Evolutionary conservation across 2,797 vertebrate species (phyloP).

Genomic region (Esox masquinongy): DNA sequence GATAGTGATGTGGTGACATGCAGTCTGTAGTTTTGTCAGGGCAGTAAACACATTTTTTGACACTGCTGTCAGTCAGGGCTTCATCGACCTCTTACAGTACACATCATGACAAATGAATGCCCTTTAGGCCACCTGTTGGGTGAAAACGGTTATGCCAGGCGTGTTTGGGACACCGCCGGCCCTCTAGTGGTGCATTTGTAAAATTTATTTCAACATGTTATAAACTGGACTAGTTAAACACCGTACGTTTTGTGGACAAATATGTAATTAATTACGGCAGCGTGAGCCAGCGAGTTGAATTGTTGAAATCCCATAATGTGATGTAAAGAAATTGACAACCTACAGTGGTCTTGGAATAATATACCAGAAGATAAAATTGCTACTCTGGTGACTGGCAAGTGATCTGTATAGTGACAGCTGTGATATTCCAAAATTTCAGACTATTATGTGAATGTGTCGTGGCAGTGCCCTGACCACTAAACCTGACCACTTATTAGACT

Average conservation of each 20-base stretch:
- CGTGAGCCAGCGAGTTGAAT: background rate
- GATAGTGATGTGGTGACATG: slow-evolving; percentile 4
- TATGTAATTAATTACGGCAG: background rate
- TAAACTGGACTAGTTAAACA: background rate
- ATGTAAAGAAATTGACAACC: background rate
- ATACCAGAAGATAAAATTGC: background rate
- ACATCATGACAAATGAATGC: slow-evolving; percentile 13
- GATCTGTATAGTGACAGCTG: background rate
- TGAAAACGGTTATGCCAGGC: slow-evolving; percentile 4
- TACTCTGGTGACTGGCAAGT: background rate
- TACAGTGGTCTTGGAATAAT: background rate
- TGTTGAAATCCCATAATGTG: background rate
- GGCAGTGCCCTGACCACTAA: background rate
- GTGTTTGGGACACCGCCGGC: background rate
- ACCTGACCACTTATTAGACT: background rate
- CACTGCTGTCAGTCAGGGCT: background rate
- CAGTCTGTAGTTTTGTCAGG: slow-evolving; percentile 11
- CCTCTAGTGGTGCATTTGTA: background rate
- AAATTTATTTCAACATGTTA: background rate
- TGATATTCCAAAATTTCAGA: background rate
- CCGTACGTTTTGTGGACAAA: background rate
- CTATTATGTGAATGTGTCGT: background rate
- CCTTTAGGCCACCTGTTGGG: slow-evolving; percentile 49
- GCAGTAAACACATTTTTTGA: slow-evolving; percentile 30
- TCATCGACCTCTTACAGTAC: background rate